Base-by-base conservation (phyloP, 2,797 vertebrate genomes). In the Mustela erminea region DNA sequence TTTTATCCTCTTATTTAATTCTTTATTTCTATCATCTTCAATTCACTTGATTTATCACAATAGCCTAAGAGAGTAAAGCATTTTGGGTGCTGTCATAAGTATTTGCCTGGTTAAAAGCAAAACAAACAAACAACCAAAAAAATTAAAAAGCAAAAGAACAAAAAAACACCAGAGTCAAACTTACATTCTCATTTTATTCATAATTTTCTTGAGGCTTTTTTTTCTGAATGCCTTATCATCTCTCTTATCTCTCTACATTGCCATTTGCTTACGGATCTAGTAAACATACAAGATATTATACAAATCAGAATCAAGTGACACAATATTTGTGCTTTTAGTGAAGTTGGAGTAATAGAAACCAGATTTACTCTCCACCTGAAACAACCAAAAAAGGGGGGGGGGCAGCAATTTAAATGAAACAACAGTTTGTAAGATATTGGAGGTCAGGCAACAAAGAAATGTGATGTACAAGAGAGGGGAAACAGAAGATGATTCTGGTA, bases 131-230 rank as follows among this genome's bases (percentile, higher is more conserved):
- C 17, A 56, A 58, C 21, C 20, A 54, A 54, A 54, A 21, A 56
- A 52, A 56, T 0, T 56, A 56, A 58, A 58, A 56, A 58, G 7
- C 8, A 58, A 58, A 58, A 58, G 7, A 58, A 58, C 56, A 58
- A 60, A 58, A 23, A 25, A 58, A 7, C 10, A 78, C 90, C 52
- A 52, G 29, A 78, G 21, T 27, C 83, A 32, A 17, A 49, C 8
- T 70, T 82, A 77, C 56, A 84, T 81, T 94, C 64, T 62, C 32
- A 87, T 54, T 92, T 83, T 35, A 85, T 91, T 86, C 88, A 12
- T 27, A 64, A 70, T 46, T 85, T 82, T 87, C 46, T 90, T 68
- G 60, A 77, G 78, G 64, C 5, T 49, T 5, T 49, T 58, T 93
- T 49, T 49, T 4, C 75, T 64, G 54, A 93, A 70, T 38, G 23